These are phyloP conservation scores for Gymnothorax javanicus DNA, from an alignment of 2,797 vertebrate genomes.

Conservation along the genomic window DNA sequence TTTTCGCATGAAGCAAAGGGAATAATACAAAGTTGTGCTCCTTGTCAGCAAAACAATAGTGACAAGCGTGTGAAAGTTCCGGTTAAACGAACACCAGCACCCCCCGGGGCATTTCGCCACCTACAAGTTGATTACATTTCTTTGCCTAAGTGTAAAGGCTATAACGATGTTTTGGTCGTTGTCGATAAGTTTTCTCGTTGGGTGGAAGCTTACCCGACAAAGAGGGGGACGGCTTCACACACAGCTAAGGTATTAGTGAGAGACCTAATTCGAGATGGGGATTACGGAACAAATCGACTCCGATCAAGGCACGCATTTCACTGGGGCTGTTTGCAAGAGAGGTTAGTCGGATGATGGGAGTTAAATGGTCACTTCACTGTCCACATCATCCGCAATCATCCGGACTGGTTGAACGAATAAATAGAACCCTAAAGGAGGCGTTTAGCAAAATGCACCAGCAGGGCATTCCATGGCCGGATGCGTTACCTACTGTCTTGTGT, in stretches of 20 bases:
- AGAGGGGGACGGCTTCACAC: not conserved
- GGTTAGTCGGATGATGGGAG: no score
- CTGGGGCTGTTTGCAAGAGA: not conserved
- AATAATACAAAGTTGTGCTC: not conserved
- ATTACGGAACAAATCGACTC: not conserved
- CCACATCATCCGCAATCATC: no score
- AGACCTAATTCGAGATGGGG: conserved; percentile 7
- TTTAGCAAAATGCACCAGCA: no score
- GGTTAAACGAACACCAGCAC: not conserved
- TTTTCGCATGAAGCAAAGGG: not conserved
- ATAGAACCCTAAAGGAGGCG: no score
- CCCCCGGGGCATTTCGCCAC: conserved; percentile 17
- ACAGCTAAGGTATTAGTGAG: not conserved
- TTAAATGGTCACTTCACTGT: no score
- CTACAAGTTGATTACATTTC: conserved; percentile 11
- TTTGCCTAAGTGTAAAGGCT: conserved; percentile 2
- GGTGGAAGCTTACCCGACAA: conserved; percentile 7
- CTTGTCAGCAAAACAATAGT: conserved; percentile 15
- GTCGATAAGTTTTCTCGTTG: conserved; percentile 7
- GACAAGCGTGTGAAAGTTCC: not conserved
- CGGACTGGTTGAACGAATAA: no score
- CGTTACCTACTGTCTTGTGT: no score
- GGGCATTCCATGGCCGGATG: no score
- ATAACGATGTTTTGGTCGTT: conserved; percentile 9
- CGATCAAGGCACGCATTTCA: not conserved